phyloP scores from a whole-genome alignment of 2,113 vertebrate species.

The Hipposideros armiger region DNA sequence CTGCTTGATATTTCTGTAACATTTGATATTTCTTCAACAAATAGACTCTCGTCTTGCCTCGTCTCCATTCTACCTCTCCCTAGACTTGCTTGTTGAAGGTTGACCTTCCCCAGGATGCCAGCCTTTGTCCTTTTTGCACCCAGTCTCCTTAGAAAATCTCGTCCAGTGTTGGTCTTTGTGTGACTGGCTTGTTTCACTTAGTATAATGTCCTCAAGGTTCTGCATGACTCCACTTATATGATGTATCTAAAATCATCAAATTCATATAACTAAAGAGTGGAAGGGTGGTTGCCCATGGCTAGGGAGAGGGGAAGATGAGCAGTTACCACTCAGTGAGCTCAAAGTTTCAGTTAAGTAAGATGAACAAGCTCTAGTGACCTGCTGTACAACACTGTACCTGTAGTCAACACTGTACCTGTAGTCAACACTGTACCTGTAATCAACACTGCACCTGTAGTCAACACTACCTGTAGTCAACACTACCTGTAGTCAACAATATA shows the following conservation, averaged over 20 bases:
- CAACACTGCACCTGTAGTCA: too few species aligned
- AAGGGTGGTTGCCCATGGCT: too few species aligned
- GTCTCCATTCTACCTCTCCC: background rate
- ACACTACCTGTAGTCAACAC: too few species aligned
- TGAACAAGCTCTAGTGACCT: background rate
- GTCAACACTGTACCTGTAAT: too few species aligned
- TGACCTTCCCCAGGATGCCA: background rate
- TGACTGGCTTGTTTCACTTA: background rate
- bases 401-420: too few species aligned
- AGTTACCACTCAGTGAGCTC: background rate
- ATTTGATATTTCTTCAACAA: background rate
- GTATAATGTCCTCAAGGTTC: background rate
- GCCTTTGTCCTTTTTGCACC: background rate
- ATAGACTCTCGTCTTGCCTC: background rate
- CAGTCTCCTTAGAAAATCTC: background rate
- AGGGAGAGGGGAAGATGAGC: background rate
- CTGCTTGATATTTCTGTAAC: conserved; percentile 20
- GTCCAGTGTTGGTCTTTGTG: background rate
- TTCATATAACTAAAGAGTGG: background rate
- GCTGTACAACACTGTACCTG: background rate
- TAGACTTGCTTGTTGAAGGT: background rate
- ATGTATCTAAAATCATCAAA: background rate
- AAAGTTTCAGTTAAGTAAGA: background rate
- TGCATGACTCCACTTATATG: background rate
- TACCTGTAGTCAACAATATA: too few species aligned